A percentile compares a stretch with the other conserved stretches of the same genome.
Conservation (phyloP, 2,888 invertebrate species). For the Lochmaea crataegi region DNA sequence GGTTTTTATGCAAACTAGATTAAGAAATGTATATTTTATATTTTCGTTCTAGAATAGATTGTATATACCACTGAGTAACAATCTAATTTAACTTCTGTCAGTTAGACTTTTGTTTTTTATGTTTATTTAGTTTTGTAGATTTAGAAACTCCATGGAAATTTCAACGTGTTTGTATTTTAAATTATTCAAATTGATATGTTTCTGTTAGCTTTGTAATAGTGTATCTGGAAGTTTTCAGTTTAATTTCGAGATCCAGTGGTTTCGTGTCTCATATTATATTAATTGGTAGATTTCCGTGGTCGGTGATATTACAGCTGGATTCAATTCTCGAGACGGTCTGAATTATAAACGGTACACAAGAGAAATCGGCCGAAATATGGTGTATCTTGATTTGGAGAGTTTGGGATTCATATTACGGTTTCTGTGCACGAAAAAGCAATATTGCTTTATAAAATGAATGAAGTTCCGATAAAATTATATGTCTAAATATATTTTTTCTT, state of each 20-base stretch:
- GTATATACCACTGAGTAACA: neutral
- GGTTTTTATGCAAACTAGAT: neutral
- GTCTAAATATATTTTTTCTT: neutral
- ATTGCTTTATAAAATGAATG: neutral
- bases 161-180: neutral
- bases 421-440: neutral
- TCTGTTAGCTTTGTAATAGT: neutral
- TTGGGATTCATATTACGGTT: neutral
- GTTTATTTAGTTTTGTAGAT: neutral
- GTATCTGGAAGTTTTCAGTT: neutral
- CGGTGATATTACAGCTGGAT: neutral
- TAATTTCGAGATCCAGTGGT: neutral
- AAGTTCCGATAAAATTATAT: neutral
- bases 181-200: too few species aligned
- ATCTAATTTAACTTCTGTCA: neutral
- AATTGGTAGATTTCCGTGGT: constrained; percentile 6
- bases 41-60: neutral
- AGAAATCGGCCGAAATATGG: neutral
- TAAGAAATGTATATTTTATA: too few species aligned
- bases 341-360: neutral
- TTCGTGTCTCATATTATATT: neutral
- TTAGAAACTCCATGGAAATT: neutral
- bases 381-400: neutral
- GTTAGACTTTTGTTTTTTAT: neutral
- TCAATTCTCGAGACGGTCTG: neutral